Percentiles rank a stretch among this genome's conserved stretches.
Conservation (phyloP, 2,888 invertebrate species). For the Agonopterix subpropinquella region DNA sequence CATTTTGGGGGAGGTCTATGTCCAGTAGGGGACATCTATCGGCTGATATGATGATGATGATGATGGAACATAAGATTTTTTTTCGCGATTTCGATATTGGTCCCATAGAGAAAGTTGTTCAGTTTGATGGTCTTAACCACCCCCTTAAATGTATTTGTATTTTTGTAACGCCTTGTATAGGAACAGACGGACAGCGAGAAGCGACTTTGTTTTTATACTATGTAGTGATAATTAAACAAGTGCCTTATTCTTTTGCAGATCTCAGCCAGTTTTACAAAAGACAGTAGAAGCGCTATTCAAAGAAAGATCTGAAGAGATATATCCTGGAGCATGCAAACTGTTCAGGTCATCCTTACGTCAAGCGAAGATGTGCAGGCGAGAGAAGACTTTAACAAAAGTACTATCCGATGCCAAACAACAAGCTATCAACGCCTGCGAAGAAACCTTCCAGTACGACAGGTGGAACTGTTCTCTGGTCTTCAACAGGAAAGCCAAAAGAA, state of each 20-base stretch:
- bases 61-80: too few relatives aligned
- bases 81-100: too few relatives aligned
- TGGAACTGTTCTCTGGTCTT: slow-evolving; percentile 82
- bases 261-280: slow-evolving; percentile 55
- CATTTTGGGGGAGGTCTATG: too few relatives aligned
- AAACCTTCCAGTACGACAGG: slow-evolving; percentile 80
- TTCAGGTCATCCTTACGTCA: slow-evolving; percentile 76
- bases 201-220: too few relatives aligned
- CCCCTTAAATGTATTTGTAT: too few relatives aligned
- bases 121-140: too few relatives aligned
- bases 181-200: too few relatives aligned
- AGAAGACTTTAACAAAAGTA: slow-evolving; percentile 69
- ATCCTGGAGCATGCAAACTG: slow-evolving; percentile 74
- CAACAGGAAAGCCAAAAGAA: slow-evolving; percentile 65
- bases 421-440: slow-evolving; percentile 77
- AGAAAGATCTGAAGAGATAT: slow-evolving; percentile 41
- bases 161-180: too few relatives aligned
- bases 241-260: slow-evolving; percentile 33
- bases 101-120: too few relatives aligned
- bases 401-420: slow-evolving; percentile 75
- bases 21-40: too few relatives aligned
- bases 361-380: slow-evolving; percentile 77
- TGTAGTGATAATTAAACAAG: too few relatives aligned
- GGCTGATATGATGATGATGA: too few relatives aligned
- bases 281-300: slow-evolving; percentile 55